A percentile compares a stretch with the other conserved stretches of the same genome.
phyloP scores from a whole-genome alignment of 64 coral and sea anemone species.

The Stichodactyla mertensii region DNA sequence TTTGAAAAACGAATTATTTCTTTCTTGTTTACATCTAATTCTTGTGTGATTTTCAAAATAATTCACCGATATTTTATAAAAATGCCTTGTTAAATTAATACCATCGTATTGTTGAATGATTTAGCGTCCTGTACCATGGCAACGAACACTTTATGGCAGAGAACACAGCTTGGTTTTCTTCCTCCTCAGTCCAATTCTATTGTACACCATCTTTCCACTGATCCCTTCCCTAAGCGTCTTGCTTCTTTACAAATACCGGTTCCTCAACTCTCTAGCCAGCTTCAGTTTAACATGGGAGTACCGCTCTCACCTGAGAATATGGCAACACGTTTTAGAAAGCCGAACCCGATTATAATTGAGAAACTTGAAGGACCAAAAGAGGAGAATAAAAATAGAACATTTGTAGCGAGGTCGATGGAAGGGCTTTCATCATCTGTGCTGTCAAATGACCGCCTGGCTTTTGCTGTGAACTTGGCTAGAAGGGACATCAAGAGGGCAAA shows the following conservation, averaged over 20 bases:
- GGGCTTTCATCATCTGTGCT: conserved; percentile 39
- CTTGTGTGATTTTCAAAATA: not conserved
- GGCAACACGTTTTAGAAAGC: conserved; percentile 85
- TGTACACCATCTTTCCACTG: not conserved
- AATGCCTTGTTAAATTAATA: not conserved
- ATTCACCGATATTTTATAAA: not conserved
- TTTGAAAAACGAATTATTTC: not conserved
- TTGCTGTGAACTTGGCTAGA: conserved; percentile 80
- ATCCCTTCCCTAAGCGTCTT: not conserved
- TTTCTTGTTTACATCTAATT: not conserved
- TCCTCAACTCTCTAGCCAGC: conserved; percentile 55
- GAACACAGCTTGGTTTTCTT: conserved; percentile 57
- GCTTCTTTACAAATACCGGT: not conserved
- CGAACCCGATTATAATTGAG: conserved; percentile 89
- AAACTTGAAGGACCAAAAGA: conserved; percentile 40
- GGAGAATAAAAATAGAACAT: not conserved
- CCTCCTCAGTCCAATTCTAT: not conserved
- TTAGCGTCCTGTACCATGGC: conserved; percentile 33
- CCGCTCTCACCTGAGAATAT: conserved; percentile 45
- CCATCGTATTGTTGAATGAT: not conserved
- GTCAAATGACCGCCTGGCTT: conserved; percentile 65
- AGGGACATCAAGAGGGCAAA: conserved; percentile 77
- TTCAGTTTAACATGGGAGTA: conserved; percentile 77
- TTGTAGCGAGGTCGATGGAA: conserved; percentile 2
- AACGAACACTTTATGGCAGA: conserved; percentile 40